These are phyloP conservation scores for Silurus aristotelis DNA, from an alignment of 2,797 vertebrate genomes.

Conservation along the genomic window DNA sequence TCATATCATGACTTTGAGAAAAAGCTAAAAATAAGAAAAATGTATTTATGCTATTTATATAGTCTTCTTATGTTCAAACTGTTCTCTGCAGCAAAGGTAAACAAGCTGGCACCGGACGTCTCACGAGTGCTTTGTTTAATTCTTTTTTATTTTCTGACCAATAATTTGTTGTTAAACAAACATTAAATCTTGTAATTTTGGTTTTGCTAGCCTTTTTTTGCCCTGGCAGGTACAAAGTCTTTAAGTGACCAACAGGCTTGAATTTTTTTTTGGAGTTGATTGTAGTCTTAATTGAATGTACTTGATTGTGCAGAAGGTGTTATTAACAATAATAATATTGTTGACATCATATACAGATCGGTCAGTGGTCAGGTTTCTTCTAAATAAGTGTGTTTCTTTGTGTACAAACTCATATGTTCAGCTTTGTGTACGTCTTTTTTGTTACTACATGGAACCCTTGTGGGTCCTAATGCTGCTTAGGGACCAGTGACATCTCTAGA, in stretches of 20 bases:
- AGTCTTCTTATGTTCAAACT: too few species aligned
- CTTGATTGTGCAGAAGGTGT: background rate
- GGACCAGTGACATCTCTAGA: background rate
- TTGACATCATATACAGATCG: background rate
- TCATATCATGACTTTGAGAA: too few species aligned
- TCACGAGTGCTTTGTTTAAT: too few species aligned
- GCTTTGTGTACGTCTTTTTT: background rate
- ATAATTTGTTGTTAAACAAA: too few species aligned
- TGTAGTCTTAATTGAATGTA: background rate
- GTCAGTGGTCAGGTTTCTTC: background rate
- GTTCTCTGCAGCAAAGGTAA: too few species aligned
- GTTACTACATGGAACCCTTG: slow-evolving; percentile 17
- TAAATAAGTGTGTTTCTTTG: background rate
- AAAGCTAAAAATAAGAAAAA: too few species aligned
- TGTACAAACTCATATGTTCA: background rate
- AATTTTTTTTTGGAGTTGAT: background rate
- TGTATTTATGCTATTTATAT: too few species aligned
- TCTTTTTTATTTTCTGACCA: too few species aligned
- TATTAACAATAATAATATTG: background rate
- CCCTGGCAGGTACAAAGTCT: background rate
- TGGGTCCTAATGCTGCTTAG: slow-evolving; percentile 29
- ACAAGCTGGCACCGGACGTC: too few species aligned
- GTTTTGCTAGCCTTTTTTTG: too few species aligned
- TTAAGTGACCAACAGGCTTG: background rate
- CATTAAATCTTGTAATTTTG: too few species aligned